Evolutionary conservation across 35 echinoderm and acorn worm species (phyloP).

Genomic region (Ophioderma brevispina): DNA sequence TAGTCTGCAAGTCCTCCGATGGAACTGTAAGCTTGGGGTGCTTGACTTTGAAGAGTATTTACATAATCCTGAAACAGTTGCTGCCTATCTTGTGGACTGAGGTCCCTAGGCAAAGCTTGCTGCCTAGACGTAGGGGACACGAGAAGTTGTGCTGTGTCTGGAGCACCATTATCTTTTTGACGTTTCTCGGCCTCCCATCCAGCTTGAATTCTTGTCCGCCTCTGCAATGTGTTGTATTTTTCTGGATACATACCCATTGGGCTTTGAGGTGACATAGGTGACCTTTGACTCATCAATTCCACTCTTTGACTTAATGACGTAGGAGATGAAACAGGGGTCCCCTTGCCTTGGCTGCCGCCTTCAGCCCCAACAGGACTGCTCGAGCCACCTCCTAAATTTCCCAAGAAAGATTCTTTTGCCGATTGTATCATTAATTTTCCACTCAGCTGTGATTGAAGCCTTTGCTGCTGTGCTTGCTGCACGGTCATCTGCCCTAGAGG

Average conservation of each 20-base stretch:
- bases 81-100: conserved; percentile 29
- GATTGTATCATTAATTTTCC: not conserved
- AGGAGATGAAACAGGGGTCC: not conserved
- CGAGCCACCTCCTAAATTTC: not conserved
- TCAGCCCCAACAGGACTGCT: not conserved
- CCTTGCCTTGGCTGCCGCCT: not conserved
- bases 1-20: conserved; percentile 26
- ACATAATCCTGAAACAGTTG: conserved; percentile 57
- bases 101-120: not conserved
- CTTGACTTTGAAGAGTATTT: conserved; percentile 38
- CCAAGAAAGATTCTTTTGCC: not conserved
- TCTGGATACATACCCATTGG: conserved; percentile 85
- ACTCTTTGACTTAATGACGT: not conserved
- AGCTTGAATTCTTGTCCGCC: conserved; percentile 38
- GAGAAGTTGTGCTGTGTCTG: not conserved
- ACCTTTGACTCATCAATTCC: not conserved
- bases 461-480: not conserved
- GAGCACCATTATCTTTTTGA: not conserved
- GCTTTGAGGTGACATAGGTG: not conserved
- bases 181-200: not conserved
- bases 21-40: conserved; percentile 48
- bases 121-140: not conserved
- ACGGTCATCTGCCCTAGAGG: not conserved
- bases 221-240: conserved; percentile 78
- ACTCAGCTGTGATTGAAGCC: not conserved